These are phyloP conservation scores for Acanthiza pusilla DNA, from an alignment of 2,797 vertebrate species.

Conservation along the genomic window DNA sequence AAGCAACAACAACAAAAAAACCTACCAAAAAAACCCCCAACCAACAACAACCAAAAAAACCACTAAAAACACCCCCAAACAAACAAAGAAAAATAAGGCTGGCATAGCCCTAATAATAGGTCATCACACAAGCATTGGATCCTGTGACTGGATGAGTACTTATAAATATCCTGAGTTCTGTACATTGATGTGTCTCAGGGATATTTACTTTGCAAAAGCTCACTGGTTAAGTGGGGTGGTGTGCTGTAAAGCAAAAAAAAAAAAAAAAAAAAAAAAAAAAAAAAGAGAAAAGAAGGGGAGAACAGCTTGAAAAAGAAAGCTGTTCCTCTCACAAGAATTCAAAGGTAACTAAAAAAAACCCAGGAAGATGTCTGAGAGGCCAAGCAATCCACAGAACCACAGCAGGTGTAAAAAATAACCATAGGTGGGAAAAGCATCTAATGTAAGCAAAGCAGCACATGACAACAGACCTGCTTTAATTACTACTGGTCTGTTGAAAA, in stretches of 20 bases:
- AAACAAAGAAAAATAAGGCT: neutral
- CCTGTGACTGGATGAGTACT: neutral
- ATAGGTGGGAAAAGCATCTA: neutral
- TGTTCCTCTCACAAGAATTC: neutral
- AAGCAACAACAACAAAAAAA: too few relatives aligned
- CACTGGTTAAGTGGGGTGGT: neutral
- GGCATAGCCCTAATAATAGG: neutral
- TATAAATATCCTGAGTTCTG: neutral
- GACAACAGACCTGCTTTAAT: neutral
- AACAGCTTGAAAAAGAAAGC: neutral
- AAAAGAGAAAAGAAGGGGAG: accelerated
- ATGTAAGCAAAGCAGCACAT: neutral
- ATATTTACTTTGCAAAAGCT: neutral
- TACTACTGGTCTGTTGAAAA: neutral
- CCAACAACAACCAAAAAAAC: too few relatives aligned
- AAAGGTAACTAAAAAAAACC: neutral
- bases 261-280: neutral
- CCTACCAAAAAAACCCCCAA: too few relatives aligned
- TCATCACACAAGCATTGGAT: neutral
- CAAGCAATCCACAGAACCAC: neutral
- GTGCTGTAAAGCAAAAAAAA: neutral
- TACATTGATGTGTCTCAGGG: neutral
- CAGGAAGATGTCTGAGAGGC: neutral
- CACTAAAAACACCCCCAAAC: neutral
- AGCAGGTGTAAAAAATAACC: neutral